These are phyloP conservation scores for Anticlea derivata DNA, from an alignment of 2,888 invertebrate species.

Conservation along the genomic window DNA sequence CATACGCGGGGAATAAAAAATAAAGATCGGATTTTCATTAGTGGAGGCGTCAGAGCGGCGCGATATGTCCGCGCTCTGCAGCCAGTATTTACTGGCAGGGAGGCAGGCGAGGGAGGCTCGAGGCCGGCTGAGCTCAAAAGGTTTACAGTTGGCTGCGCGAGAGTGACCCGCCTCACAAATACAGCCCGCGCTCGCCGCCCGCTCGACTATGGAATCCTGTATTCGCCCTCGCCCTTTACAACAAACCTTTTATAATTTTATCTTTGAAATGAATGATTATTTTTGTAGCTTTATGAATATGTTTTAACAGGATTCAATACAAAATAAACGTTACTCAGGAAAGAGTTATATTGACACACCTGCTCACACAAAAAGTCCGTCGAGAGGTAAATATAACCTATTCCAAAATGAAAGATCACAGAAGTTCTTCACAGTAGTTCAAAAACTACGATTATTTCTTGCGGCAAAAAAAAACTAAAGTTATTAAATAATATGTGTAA, in stretches of 20 bases:
- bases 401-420: no score
- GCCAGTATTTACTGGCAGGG: conserved; percentile 56
- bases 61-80: conserved; percentile 65
- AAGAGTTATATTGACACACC: conserved; percentile 2
- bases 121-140: conserved; percentile 78
- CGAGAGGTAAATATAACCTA: no score
- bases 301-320: conserved; percentile 12
- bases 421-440: no score
- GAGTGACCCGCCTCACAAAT: conserved; percentile 83
- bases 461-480: no score
- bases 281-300: conserved; percentile 32
- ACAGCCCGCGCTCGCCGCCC: conserved; percentile 55
- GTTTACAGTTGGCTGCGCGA: conserved; percentile 81
- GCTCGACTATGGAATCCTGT: conserved; percentile 65
- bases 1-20: conserved; percentile 57
- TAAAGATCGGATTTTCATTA: conserved; percentile 81
- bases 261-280: conserved; percentile 44
- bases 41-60: conserved; percentile 79
- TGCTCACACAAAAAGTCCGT: background rate
- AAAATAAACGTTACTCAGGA: background rate
- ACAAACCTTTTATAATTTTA: conserved; percentile 47
- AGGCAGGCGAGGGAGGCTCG: conserved; percentile 46
- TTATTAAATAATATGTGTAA: no score
- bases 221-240: conserved; percentile 53
- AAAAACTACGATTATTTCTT: no score